Conservation (phyloP, 2,797 vertebrate genomes). For the Pseudopleuronectes americanus region DNA sequence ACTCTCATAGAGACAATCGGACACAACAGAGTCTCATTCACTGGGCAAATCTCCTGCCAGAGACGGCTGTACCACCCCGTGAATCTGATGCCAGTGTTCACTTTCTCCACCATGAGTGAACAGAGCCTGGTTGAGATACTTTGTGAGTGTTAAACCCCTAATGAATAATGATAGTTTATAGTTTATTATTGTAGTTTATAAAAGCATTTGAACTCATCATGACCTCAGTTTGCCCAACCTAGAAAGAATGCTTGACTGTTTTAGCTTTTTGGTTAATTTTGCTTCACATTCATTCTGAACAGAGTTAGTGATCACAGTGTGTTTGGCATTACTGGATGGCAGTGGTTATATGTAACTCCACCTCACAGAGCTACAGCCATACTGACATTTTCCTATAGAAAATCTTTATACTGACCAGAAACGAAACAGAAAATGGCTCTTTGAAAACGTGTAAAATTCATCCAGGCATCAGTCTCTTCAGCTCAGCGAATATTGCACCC, state of each 20-base stretch:
- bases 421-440: not conserved
- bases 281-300: not conserved
- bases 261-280: not conserved
- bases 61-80: conserved; percentile 51
- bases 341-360: conserved; percentile 1
- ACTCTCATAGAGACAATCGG: not conserved
- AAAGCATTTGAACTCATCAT: not conserved
- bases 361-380: not conserved
- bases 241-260: not conserved
- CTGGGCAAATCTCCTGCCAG: conserved; percentile 30
- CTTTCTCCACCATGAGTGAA: not conserved
- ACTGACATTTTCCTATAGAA: not conserved
- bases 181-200: too few species aligned
- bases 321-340: not conserved
- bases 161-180: not conserved
- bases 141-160: not conserved
- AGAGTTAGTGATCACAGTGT: not conserved
- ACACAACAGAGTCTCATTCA: conserved; percentile 37
- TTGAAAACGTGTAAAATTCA: not conserved
- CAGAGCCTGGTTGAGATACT: not conserved
- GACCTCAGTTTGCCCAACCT: not conserved
- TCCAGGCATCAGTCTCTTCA: not conserved
- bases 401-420: not conserved
- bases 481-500: not conserved
- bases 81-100: conserved; percentile 44